A percentile compares a stretch with the other conserved stretches of the same genome.
These are phyloP conservation scores for Lynx canadensis DNA, from an alignment of 2,113 vertebrate genomes.

Conservation along the genomic window DNA sequence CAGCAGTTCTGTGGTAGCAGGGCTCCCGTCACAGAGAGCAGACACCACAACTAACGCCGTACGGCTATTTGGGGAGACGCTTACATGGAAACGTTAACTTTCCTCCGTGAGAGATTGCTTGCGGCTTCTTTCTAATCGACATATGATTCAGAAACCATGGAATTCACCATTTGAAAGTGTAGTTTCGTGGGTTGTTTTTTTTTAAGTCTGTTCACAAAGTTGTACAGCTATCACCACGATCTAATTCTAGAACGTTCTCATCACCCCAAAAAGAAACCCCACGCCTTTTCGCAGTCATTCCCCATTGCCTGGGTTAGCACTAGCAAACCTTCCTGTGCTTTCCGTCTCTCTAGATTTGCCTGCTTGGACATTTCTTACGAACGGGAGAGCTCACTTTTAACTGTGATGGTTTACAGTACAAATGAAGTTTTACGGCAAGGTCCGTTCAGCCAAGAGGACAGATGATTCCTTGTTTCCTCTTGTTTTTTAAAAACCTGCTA, in stretches of 20 bases:
- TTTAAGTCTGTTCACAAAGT: not conserved
- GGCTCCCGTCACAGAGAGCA: rapidly evolving
- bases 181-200: not conserved
- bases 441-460: not conserved
- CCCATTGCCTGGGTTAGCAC: not conserved
- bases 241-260: not conserved
- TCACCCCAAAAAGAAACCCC: not conserved
- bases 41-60: rapidly evolving
- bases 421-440: not conserved
- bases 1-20: rapidly evolving
- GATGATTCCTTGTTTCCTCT: not conserved
- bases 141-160: not conserved
- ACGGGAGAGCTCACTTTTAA: not conserved
- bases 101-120: not conserved
- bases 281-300: not conserved
- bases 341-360: not conserved
- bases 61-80: not conserved
- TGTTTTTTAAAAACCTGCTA: not conserved
- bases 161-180: not conserved
- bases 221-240: not conserved
- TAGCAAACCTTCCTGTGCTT: not conserved
- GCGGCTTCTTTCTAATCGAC: not conserved
- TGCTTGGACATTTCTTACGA: not conserved
- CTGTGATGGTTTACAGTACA: not conserved
- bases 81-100: not conserved